These are phyloP conservation scores for Porites lobata DNA, from an alignment of 92 coral and sea anemone genomes.

Conservation along the genomic window DNA sequence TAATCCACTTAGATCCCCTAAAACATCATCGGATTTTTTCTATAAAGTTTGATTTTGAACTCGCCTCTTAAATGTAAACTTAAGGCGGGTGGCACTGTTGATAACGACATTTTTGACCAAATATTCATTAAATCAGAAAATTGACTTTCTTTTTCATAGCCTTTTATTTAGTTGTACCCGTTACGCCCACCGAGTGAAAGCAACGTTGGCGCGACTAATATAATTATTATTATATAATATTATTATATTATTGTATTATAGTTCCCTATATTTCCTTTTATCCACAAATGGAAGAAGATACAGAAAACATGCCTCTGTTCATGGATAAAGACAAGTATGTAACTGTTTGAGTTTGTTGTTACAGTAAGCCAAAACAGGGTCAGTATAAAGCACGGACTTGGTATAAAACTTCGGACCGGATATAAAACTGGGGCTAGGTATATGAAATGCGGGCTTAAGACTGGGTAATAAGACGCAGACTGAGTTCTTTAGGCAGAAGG, in stretches of 20 bases:
- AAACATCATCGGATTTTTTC: too few species aligned
- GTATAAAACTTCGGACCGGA: too few species aligned
- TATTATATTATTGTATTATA: not conserved
- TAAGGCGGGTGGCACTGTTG: constrained; percentile 30
- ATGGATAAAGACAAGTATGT: constrained; percentile 54
- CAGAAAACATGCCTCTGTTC: constrained; percentile 43
- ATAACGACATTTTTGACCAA: not conserved
- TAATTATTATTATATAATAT: too few species aligned
- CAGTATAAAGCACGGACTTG: too few species aligned
- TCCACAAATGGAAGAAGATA: constrained; percentile 45
- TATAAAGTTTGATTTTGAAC: too few species aligned
- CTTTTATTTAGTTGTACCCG: constrained; percentile 38
- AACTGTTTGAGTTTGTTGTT: constrained; percentile 47
- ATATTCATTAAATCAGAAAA: too few species aligned
- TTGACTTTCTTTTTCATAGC: not conserved
- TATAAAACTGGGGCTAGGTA: too few species aligned
- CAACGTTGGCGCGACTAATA: constrained; percentile 9
- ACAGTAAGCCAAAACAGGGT: not conserved
- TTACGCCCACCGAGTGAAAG: constrained; percentile 18
- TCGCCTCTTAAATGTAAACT: too few species aligned
- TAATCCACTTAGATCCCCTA: too few species aligned
- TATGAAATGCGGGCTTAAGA: too few species aligned
- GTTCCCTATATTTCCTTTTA: constrained; percentile 37
- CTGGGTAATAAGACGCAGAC: too few species aligned
- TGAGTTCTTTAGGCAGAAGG: too few species aligned